Evolutionary conservation across 2,113 vertebrate genomes (phyloP).

Genomic region (Aix galericulata): DNA sequence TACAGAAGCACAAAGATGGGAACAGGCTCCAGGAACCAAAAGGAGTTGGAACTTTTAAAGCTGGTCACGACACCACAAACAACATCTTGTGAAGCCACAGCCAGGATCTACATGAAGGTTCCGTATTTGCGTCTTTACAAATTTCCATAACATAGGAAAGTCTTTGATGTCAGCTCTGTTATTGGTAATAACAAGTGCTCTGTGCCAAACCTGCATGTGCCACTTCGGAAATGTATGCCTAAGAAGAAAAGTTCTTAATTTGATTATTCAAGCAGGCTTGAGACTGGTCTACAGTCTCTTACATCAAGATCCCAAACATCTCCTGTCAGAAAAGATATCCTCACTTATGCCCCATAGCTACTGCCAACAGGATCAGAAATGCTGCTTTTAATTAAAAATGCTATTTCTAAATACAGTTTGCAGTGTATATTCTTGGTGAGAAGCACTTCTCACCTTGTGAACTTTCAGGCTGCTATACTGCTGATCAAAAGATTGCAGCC

Average conservation of each 20-base stretch:
- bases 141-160: constrained; percentile 47
- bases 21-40: not conserved
- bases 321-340: constrained; percentile 62
- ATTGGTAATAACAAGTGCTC: constrained; percentile 22
- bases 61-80: not conserved
- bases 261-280: constrained; percentile 68
- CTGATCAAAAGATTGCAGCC: constrained; percentile 10
- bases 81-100: not conserved
- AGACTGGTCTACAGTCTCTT: constrained; percentile 69
- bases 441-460: constrained; percentile 59
- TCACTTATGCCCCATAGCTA: constrained; percentile 69
- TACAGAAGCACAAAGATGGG: not conserved
- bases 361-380: constrained; percentile 71
- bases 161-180: constrained; percentile 42
- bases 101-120: not conserved
- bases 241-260: constrained; percentile 62
- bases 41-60: not conserved
- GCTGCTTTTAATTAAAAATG: constrained; percentile 73
- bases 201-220: constrained; percentile 23
- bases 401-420: constrained; percentile 66
- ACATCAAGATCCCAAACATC: constrained; percentile 57
- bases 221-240: constrained; percentile 30
- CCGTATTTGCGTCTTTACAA: not conserved
- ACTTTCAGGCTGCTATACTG: constrained; percentile 34
- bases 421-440: constrained; percentile 59